Conservation (phyloP, 2,797 vertebrate species). For the Calcarius lapponicus region DNA sequence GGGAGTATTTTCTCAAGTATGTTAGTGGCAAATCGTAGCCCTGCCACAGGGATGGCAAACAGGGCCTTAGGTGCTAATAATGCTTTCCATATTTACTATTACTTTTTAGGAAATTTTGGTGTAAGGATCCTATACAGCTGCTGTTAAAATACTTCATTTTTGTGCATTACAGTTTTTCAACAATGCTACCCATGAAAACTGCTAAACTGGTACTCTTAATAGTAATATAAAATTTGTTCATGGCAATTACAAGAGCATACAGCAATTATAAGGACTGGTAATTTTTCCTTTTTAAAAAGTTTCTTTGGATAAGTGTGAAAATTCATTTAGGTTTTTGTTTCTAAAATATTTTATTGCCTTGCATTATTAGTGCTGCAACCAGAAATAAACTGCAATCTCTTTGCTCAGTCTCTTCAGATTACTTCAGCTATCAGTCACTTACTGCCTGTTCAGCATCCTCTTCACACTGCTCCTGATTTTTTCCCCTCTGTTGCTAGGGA, state of each 20-base stretch:
- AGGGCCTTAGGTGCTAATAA: neutral
- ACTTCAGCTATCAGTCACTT: neutral
- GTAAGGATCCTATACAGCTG: neutral
- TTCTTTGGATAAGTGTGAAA: neutral
- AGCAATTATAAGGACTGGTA: neutral
- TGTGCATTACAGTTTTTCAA: neutral
- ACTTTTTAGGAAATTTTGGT: neutral
- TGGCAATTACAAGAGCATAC: neutral
- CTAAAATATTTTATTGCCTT: neutral
- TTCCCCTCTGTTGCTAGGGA: neutral
- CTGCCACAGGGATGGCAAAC: neutral
- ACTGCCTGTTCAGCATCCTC: neutral
- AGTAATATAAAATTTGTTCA: neutral
- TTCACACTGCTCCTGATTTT: neutral
- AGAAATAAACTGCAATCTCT: neutral
- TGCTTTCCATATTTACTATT: neutral
- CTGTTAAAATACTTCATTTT: neutral
- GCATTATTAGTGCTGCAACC: neutral
- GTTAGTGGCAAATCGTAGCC: neutral
- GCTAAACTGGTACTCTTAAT: neutral
- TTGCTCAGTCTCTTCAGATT: neutral
- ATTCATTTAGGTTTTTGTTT: neutral
- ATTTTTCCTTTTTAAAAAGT: neutral
- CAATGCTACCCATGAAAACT: neutral
- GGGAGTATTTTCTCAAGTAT: neutral